Conservation (phyloP, 2,113 vertebrate species). For the Callionymus lyra region DNA sequence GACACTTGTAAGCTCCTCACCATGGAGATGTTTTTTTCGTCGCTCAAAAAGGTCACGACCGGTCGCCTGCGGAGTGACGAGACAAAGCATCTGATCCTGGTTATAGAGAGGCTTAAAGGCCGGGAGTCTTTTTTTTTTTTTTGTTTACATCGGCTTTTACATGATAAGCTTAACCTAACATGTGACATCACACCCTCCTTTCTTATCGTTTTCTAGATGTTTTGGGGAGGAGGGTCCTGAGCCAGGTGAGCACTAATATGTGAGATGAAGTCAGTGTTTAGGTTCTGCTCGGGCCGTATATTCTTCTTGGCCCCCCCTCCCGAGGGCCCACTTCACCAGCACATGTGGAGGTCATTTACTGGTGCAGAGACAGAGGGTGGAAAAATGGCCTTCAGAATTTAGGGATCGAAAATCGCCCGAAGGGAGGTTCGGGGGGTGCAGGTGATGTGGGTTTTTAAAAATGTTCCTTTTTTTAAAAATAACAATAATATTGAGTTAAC, state of each 20-base stretch:
- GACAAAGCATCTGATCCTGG: slow-evolving; percentile 26
- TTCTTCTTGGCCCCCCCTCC: slow-evolving; percentile 43
- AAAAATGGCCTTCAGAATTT: slow-evolving; percentile 24
- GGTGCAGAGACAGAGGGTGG: slow-evolving; percentile 37
- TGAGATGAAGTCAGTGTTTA: slow-evolving; percentile 57
- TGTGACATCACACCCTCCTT: too few species aligned
- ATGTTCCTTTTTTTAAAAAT: too few species aligned
- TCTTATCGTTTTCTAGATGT: too few species aligned
- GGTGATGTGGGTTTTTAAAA: slow-evolving; percentile 6
- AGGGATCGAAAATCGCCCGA: slow-evolving; percentile 27
- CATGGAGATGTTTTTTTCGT: slow-evolving; percentile 13
- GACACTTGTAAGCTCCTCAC: too few species aligned
- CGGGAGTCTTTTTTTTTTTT: too few species aligned
- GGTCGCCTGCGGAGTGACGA: slow-evolving; percentile 13
- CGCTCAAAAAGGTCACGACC: slow-evolving; percentile 32
- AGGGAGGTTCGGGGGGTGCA: slow-evolving; percentile 6
- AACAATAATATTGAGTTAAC: too few species aligned
- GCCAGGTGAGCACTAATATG: slow-evolving; percentile 49
- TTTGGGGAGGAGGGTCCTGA: slow-evolving; percentile 2
- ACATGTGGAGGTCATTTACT: slow-evolving; percentile 63
- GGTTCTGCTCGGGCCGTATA: slow-evolving; percentile 56
- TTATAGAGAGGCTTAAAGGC: slow-evolving; percentile 12
- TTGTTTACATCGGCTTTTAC: too few species aligned
- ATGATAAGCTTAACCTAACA: too few species aligned
- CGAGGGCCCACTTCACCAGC: slow-evolving; percentile 41